Evolutionary conservation across 2,888 invertebrate genomes (phyloP), one percentile per base, ranked within the genome.

Genomic region (Xestia ashworthii): DNA sequence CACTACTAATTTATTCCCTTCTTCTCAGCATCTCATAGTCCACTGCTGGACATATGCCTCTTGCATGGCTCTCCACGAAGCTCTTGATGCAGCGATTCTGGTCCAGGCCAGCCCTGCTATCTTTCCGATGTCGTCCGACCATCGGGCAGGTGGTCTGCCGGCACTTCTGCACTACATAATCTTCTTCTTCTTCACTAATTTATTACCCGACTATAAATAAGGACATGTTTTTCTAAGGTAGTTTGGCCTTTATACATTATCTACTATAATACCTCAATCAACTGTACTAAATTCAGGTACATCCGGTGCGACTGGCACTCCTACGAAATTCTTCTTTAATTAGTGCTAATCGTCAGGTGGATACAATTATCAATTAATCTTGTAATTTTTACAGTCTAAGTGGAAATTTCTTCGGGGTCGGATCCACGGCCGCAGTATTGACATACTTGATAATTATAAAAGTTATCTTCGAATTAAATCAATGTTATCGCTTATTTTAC

Each of bases 321-420:
- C 70, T 55, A 53, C 0, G 76, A 80, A 46, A 38, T 48, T 41
- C 22, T 64, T 55, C 12, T 67, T 38, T 25, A 76, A 76, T 48
- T 8, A 38, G 9, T 50, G 22, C 25, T 78, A 67, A 83, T 78
- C 79, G 2, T 14, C 48, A 58, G n/a, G 38, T 74, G 22, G 82
- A 65, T 71, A 82, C 71, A 71, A 71, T 66, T 69, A 84, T 73
- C 76, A 71, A 71, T 41, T 62, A 75, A 71, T 74, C 53, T 41
- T 50, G n/a, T 22, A 66, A 60, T 67, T 76, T 74, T 67, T 76
- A 72, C 22, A 62, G 25, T 25, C 68, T 41, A 16, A n/a, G 64
- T 85, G 85, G 78, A 74, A 78, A 78, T 66, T 66, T 78, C 48
- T 84, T 64, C 58, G 48, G 25, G 72, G 38, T 11, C 32, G 22